phyloP scores from a whole-genome alignment of 2,113 vertebrate species.

The Proteles cristata region DNA sequence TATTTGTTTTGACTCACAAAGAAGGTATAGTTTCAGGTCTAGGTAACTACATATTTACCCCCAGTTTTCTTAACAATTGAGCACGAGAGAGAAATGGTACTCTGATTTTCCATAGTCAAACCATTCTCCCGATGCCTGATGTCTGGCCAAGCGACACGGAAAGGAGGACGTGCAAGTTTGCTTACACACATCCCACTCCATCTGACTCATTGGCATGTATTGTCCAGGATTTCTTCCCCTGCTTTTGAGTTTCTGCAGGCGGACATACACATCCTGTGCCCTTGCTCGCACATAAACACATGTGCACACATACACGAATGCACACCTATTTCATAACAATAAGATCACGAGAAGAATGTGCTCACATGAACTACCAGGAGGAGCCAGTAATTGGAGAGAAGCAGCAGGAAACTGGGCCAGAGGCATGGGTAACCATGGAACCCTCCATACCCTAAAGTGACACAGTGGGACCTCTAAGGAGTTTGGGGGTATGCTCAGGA shows the following conservation, averaged over 20 bases:
- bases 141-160: neutral
- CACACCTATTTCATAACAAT: neutral
- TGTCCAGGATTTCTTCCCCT: neutral
- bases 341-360: neutral
- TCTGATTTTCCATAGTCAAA: neutral
- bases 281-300: fast-evolving
- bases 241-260: neutral
- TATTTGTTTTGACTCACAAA: conserved; percentile 32
- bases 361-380: neutral
- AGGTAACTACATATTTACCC: neutral
- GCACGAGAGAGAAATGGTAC: neutral
- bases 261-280: neutral
- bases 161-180: neutral
- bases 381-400: neutral
- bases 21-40: neutral
- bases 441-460: fast-evolving
- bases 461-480: too few relatives aligned
- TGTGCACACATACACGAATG: fast-evolving
- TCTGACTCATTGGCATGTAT: neutral
- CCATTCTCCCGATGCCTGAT: neutral
- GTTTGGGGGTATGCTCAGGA: neutral
- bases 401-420: neutral
- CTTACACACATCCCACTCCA: neutral
- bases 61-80: neutral
- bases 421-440: fast-evolving